Evolutionary conservation across 2,113 vertebrate genomes (phyloP), one percentile per base, ranked within the genome.

Genomic region (Isichthys henryi): DNA sequence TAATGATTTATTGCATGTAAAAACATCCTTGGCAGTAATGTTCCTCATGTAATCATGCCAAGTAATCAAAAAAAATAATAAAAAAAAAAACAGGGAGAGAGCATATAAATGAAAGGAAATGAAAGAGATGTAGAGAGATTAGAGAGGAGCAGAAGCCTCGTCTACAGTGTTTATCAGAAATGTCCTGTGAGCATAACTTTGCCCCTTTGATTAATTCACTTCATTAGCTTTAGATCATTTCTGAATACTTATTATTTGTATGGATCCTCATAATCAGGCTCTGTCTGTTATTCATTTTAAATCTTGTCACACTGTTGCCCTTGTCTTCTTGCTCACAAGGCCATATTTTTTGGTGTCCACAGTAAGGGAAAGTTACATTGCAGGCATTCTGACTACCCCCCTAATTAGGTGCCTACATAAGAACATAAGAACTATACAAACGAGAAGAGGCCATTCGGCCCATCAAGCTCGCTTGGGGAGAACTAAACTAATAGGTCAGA

Each of bases 21-120:
- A 84, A 84, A 84, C 82, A 84, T 84, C 82, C 19, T 48, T 84
- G 43, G 23, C 45, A 1, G 45, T 84, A 46, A 84, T 84, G 82
- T 23, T 48, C 43, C 43, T 46, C 39, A n/a, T 48, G 43, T 84
- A 45, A 45, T 84, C 82, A 84, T 48, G 45, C 82, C 82, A 84
- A 80, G 82, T 84, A 84, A 48, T 46, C 39, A 43, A 84, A 84
- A 39, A 48, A 48, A 48, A n/a, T n/a, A n/a, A n/a, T n/a, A n/a
- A 77, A 39, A 39, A 43, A 84, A 84, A 39, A 48, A 48, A 48
- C 45, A n/a, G 39, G 45, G 82, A 48, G 80, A 83, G 80, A 84
- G 82, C 8, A 48, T 80, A 80, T 19, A 84, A 48, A 84, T 84
- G 82, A 84, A 84, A 84, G 82, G 82, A 84, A 84, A 84, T 84